Base-by-base conservation (phyloP, 2,797 vertebrate species). In the Chiloscyllium punctatum region DNA sequence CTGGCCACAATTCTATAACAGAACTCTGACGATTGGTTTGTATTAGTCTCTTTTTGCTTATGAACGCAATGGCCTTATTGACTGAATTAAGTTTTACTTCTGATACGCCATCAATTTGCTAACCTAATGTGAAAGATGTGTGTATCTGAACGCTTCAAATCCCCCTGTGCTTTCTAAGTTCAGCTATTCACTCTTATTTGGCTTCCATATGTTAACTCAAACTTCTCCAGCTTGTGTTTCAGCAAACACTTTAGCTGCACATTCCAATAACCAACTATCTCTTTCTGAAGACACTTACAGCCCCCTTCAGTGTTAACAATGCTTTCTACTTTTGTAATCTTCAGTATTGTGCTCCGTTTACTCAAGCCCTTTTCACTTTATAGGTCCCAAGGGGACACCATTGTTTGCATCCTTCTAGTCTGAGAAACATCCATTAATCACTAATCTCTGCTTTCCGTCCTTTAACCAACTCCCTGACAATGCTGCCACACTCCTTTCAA, bases 291-390 rank as follows among this genome's bases (percentile, higher is more conserved):
- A 42, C 79, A 84, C 79, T 84, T 84, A 62, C 1, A 21, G 30
- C 66, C 16, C 33, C 66, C 88, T 62, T n/a, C 33, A 91, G 27
- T n/a, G 33, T 66, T 91, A 84, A 84, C 79, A 42, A 84, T 84
- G 88, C 88, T 91, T 30, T 33, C 33, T n/a, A 57, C n/a, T 91
- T 66, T n/a, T 91, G 88, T 30, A 91, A 66, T 66, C 88, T 62
- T 62, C 37, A 30, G n/a, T 91, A n/a, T 57, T 18, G 4, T 84
- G 37, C 18, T 48, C 16, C 15, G 1, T 23, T 7, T 23, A 84
- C n/a, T 82, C 8, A 84, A 48, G 18, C 5, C 16, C 18, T 42
- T 18, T 23, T 84, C 79, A 84, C 79, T 84, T 84, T 8, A 42
- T 84, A 48, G 18, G 37, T 84, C 79, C 37, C 79, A 42, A 48